Conservation (phyloP, 2,888 invertebrate species). For the Acleris literana region DNA sequence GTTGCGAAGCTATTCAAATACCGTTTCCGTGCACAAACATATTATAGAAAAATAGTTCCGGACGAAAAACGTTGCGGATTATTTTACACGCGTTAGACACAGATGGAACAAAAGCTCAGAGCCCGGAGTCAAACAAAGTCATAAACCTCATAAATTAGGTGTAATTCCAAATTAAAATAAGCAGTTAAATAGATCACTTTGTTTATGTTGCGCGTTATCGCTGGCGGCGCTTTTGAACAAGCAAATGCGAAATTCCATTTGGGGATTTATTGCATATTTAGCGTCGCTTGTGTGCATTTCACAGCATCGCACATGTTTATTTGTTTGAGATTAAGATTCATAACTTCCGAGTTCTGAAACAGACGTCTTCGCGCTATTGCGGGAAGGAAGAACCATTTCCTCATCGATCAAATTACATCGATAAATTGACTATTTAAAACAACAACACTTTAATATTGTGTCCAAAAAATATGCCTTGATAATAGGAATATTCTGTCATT, state of each 20-base stretch:
- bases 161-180: conserved; percentile 7
- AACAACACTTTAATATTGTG: not conserved
- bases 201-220: conserved; percentile 49
- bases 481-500: too few relatives aligned
- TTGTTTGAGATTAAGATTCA: conserved; percentile 31
- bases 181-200: conserved; percentile 23
- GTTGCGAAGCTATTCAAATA: conserved; percentile 34
- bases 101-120: too few relatives aligned
- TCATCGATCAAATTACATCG: not conserved
- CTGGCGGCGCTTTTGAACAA: conserved; percentile 49
- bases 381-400: not conserved
- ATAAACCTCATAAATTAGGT: not conserved
- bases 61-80: conserved; percentile 3
- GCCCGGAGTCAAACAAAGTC: too few relatives aligned
- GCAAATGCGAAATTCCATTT: conserved; percentile 30
- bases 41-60: conserved; percentile 27
- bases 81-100: not conserved
- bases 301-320: conserved; percentile 41
- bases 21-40: conserved; percentile 15
- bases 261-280: conserved; percentile 67
- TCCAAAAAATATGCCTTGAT: not conserved
- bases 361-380: conserved; percentile 5
- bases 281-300: conserved; percentile 64
- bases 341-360: conserved; percentile 2
- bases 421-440: not conserved